Evolutionary conservation across 2,797 vertebrate genomes (phyloP).

Genomic region (Hydrolagus colliei): DNA sequence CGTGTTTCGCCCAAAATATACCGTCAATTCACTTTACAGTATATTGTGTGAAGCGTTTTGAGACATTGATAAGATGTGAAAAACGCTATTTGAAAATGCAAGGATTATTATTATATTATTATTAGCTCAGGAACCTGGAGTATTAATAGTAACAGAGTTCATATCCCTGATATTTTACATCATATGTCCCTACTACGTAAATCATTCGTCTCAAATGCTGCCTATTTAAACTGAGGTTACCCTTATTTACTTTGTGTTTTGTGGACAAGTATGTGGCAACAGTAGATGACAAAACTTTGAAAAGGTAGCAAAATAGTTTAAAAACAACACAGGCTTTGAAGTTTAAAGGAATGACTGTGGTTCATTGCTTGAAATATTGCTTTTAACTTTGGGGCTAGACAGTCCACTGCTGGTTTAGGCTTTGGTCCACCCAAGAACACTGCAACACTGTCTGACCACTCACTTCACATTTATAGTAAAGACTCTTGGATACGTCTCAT

Average conservation of each 20-base stretch:
- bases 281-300: background rate
- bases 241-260: background rate
- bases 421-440: background rate
- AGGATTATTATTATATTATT: too few species aligned
- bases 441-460: background rate
- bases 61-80: too few species aligned
- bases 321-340: background rate
- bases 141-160: background rate
- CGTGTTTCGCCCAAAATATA: too few species aligned
- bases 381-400: background rate
- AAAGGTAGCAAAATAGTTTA: background rate
- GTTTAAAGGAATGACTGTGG: too few species aligned
- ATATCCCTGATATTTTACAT: background rate
- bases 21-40: too few species aligned
- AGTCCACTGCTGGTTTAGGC: background rate
- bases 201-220: background rate
- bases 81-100: too few species aligned
- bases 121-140: background rate
- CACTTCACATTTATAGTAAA: background rate
- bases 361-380: background rate
- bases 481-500: too few species aligned
- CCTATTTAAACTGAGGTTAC: background rate
- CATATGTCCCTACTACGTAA: background rate
- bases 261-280: background rate
- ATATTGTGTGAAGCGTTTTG: too few species aligned